Evolutionary conservation across 2,888 invertebrate species (phyloP), one percentile per base, ranked within the genome.

Genomic region (Caenorhabditis sp.): DNA sequence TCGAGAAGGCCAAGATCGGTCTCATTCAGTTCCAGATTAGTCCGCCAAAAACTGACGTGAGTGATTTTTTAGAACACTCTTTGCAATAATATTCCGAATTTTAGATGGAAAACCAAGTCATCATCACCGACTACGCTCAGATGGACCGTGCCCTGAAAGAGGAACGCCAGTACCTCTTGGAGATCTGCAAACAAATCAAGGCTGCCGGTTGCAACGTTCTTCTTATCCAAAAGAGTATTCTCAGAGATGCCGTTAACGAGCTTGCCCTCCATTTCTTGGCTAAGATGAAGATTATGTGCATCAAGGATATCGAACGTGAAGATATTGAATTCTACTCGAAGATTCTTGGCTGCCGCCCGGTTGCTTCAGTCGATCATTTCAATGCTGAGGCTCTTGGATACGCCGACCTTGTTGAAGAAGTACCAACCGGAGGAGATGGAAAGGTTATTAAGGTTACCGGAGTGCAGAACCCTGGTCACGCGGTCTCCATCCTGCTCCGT

Each of bases 11-110:
- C 6, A 98, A 97, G 93, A 97, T 99, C 93, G 99, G 96, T 79
- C 94, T 99, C 18, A 98, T 99, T 87, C 99, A 99, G 93, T 99
- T 99, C 93, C 99, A 99, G 92, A 96, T 99, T 92, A 99, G 99
- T 15, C 96, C 99, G 67, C 99, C 99, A 8, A 99, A 99, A 93
- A 99, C 99, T 71, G 98, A 99, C 93, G 96, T 96, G 92, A 94
- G 94, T 68, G 1, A 4, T 15, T 18, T n/a, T 13, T 50, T 51
- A 56, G 35, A 13, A 58, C 8, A 61, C 20, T 26, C 24, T 18
- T 11, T 51, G 13, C 40, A 13, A 40, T 55, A 20, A 22, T 53
- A 24, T 44, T 62, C 24, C 24, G 11, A 26, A 37, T 44, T 62
- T 71, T 50, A 80, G 76, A 85, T 62, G 82, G 76, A 71, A 91